Evolutionary conservation across 1,140 invertebrate genomes (phyloP).

Genomic region (Bombus soroeensis): DNA sequence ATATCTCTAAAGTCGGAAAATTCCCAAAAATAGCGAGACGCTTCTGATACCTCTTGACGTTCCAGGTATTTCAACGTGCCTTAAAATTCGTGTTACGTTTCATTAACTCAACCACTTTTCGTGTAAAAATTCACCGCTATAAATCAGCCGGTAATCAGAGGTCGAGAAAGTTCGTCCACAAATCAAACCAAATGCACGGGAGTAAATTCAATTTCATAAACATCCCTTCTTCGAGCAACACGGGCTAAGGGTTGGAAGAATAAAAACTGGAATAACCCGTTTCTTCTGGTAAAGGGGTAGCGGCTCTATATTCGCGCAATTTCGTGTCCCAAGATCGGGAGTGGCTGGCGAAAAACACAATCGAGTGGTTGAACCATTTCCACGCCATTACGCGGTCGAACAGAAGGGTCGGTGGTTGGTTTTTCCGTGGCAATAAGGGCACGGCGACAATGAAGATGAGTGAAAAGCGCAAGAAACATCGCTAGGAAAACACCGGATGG

Average conservation of each 20-base stretch:
- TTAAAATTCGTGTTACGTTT: not conserved
- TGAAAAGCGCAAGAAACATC: conserved; percentile 30
- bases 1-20: too few relatives aligned
- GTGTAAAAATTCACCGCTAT: not conserved
- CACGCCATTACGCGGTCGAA: conserved; percentile 7
- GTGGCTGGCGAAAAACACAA: conserved; percentile 10
- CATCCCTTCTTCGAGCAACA: not conserved
- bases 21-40: too few relatives aligned
- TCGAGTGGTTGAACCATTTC: conserved; percentile 11
- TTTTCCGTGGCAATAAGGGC: conserved; percentile 26
- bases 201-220: conserved; percentile 7
- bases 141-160: not conserved
- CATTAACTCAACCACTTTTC: not conserved
- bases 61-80: not conserved
- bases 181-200: not conserved
- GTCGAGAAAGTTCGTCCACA: not conserved
- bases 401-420: not conserved
- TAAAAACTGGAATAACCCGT: not conserved
- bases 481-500: not conserved
- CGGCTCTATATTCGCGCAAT: conserved; percentile 6
- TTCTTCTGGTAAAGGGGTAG: not conserved
- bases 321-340: not conserved
- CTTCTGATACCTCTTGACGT: not conserved
- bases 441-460: conserved; percentile 40
- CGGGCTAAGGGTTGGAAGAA: too few relatives aligned